Evolutionary conservation across 92 coral and sea anemone species (phyloP).

Genomic region (Porites cylindrica): DNA sequence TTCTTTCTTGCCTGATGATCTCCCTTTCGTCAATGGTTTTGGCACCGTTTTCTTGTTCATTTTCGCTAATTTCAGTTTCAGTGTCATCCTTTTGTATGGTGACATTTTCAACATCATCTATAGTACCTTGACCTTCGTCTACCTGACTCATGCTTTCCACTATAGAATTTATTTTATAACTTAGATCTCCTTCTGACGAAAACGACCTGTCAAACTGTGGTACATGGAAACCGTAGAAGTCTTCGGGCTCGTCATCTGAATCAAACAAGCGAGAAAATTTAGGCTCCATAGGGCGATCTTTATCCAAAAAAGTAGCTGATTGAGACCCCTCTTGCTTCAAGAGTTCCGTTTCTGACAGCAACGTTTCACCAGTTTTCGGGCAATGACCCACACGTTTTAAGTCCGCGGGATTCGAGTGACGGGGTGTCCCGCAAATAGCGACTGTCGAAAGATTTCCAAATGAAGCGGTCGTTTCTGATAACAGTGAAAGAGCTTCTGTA

Average conservation of each 20-base stretch:
- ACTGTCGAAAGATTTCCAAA: constrained; percentile 10
- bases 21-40: background rate
- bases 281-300: background rate
- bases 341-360: constrained; percentile 8
- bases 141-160: constrained; percentile 48
- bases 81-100: background rate
- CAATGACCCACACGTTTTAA: background rate
- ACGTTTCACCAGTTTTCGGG: background rate
- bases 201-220: constrained; percentile 66
- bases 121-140: constrained; percentile 26
- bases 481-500: background rate
- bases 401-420: background rate
- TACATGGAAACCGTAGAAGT: constrained; percentile 65
- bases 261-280: constrained; percentile 51
- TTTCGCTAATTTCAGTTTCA: background rate
- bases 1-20: background rate
- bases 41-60: background rate
- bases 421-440: constrained; percentile 30
- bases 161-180: constrained; percentile 55
- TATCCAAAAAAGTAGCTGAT: background rate
- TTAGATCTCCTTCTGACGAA: constrained; percentile 63
- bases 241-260: constrained; percentile 71
- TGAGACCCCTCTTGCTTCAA: constrained; percentile 7
- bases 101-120: background rate
- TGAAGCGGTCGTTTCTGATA: constrained; percentile 14